Conservation (phyloP, 2,797 vertebrate genomes). For the Helostoma temminkii region DNA sequence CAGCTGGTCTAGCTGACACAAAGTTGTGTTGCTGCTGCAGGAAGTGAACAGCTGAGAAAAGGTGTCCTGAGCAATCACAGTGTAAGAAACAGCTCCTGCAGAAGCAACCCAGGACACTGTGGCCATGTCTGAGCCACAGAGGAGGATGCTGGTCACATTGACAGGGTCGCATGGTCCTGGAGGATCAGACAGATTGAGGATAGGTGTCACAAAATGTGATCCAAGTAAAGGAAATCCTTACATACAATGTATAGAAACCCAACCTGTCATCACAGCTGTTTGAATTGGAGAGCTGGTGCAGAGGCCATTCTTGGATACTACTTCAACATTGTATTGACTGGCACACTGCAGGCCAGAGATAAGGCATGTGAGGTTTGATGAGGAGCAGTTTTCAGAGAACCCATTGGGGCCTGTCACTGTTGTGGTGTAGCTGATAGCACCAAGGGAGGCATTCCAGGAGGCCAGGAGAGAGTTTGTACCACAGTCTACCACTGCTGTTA, state of each 20-base stretch:
- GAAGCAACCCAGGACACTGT: constrained; percentile 73
- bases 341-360: constrained; percentile 66
- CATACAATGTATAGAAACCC: constrained; percentile 1
- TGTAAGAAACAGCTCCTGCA: constrained; percentile 64
- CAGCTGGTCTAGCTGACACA: constrained; percentile 73
- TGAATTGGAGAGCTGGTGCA: constrained; percentile 67
- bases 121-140: constrained; percentile 70
- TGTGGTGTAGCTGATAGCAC: constrained; percentile 59
- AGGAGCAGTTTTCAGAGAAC: constrained; percentile 48
- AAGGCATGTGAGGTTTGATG: constrained; percentile 59
- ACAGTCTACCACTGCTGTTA: constrained; percentile 57
- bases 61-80: constrained; percentile 51
- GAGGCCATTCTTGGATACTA: constrained; percentile 41
- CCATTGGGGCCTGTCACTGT: constrained; percentile 45
- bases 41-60: constrained; percentile 44
- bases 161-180: constrained; percentile 76
- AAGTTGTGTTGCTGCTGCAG: constrained; percentile 69
- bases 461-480: constrained; percentile 57
- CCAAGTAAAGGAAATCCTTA: background rate
- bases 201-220: background rate
- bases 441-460: constrained; percentile 65
- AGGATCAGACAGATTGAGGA: background rate
- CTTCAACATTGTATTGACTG: constrained; percentile 64
- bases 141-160: constrained; percentile 66
- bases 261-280: constrained; percentile 65